These are phyloP conservation scores for Noctua janthina DNA, from an alignment of 2,888 invertebrate species.

Conservation along the genomic window DNA sequence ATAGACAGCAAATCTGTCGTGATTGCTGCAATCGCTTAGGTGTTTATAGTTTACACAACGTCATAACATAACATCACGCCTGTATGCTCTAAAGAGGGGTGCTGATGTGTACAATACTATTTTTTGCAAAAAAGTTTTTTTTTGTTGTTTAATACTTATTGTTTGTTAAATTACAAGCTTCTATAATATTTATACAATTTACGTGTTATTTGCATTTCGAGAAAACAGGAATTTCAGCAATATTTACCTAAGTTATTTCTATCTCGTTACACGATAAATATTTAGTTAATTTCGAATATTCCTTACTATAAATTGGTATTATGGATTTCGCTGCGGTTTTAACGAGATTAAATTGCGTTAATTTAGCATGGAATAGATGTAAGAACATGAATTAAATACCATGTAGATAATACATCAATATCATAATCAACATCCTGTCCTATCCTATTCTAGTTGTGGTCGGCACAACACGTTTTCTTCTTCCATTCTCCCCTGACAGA, in stretches of 20 bases:
- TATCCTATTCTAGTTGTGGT: background rate
- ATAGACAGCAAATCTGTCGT: too few species aligned
- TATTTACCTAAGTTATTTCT: background rate
- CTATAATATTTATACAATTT: background rate
- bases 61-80: too few species aligned
- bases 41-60: too few species aligned
- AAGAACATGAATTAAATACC: background rate
- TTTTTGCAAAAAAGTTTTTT: too few species aligned
- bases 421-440: background rate
- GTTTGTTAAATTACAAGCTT: background rate
- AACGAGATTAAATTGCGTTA: background rate
- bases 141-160: too few species aligned
- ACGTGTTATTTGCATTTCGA: background rate
- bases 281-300: slow-evolving; percentile 1
- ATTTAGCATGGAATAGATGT: background rate
- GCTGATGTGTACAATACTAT: too few species aligned
- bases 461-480: too few species aligned
- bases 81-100: too few species aligned
- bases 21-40: too few species aligned
- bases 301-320: background rate
- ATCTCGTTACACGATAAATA: background rate
- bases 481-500: too few species aligned
- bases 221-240: background rate
- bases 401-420: background rate
- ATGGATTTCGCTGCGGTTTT: background rate